phyloP scores from a whole-genome alignment of 2,113 vertebrate genomes.

The Meriones unguiculatus region DNA sequence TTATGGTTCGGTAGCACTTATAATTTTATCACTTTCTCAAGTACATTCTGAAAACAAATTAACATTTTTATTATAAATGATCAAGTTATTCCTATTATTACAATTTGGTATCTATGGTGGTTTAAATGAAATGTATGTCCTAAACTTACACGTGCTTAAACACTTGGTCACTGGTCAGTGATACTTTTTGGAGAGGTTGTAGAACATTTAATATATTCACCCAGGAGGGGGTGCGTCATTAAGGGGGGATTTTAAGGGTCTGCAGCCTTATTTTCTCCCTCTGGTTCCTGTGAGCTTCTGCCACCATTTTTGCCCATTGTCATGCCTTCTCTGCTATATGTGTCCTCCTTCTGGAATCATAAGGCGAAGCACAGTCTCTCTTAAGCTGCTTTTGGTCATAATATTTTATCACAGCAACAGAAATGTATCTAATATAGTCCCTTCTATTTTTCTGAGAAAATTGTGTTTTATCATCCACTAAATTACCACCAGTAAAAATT shows the following conservation, averaged over 20 bases:
- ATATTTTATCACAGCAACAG: background rate
- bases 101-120: background rate
- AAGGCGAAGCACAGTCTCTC: background rate
- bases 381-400: background rate
- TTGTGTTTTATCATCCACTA: background rate
- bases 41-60: background rate
- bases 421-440: background rate
- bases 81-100: background rate
- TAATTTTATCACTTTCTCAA: background rate
- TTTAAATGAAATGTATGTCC: background rate
- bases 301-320: accelerated
- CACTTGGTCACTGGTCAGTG: background rate
- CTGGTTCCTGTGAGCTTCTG: background rate
- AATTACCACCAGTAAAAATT: background rate
- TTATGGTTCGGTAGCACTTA: background rate
- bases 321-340: background rate
- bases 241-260: background rate
- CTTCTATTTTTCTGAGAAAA: background rate
- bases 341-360: background rate
- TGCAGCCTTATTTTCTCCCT: background rate
- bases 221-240: too few relatives aligned
- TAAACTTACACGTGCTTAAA: background rate
- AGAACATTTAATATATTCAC: background rate
- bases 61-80: background rate
- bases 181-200: background rate